Base-by-base conservation (phyloP, 2,888 invertebrate species). In the Epinotia brunnichana region DNA sequence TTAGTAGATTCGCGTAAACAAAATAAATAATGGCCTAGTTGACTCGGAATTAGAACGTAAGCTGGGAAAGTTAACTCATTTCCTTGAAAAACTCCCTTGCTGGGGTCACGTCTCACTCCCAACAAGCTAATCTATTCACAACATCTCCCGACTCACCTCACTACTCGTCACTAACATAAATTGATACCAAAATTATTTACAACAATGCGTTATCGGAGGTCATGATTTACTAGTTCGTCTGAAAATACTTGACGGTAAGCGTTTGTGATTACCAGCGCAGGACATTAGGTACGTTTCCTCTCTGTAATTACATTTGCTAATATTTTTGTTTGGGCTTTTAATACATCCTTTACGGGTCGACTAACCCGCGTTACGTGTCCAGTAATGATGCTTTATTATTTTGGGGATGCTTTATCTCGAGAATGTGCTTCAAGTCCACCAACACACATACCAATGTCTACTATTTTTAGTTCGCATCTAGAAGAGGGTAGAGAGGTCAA, bases 41-140 rank as follows among this genome's bases (percentile, higher is more conserved):
- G 74, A 67, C 75, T 72, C 70, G 69, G 83, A 82, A 85, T 87
- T 85, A 85, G 82, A 82, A 77, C 77, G 77, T 74, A 80, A 80
- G 82, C 80, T 80, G 80, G 74, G 76, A 87, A 90, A 90, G 88
- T 90, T 90, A 88, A 83, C 87, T 88, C 87, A 90, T 89, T 90
- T 90, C 89, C 89, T 86, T 87, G 83, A 86, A 85, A 86, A 88
- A 87, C 86, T 89, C 86, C 83, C 81, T 84, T 82, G 81, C 78
- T 73, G 78, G 74, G 77, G 84, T 83, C 88, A 90, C 88, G 90
- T 88, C 76, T 74, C 82, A 76, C 79, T 76, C 83, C 83, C 84
- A 83, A 83, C 84, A 13, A 21, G 54, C 54, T 54, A 13, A 13
- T 21, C 54, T 5, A 19, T 19, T 21, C 54, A 21, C 15, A 48